Conservation (phyloP, 2,888 invertebrate species). For the Calliphora vomitoria region DNA sequence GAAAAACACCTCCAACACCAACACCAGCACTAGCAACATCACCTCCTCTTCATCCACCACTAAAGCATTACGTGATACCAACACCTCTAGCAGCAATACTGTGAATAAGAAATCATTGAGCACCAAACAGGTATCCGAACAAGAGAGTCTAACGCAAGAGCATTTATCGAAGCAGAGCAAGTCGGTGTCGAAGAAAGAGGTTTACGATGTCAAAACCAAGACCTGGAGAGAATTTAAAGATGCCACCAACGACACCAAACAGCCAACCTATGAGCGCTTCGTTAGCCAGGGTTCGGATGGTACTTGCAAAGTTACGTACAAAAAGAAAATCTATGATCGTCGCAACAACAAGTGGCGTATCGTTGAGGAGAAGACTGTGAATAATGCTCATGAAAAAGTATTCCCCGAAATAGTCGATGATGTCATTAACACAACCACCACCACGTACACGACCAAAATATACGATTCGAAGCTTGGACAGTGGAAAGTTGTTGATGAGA, state of each 20-base stretch:
- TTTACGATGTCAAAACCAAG: constrained; percentile 84
- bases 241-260: constrained; percentile 77
- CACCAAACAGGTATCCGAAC: constrained; percentile 72
- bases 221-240: constrained; percentile 83
- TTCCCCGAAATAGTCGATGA: constrained; percentile 85
- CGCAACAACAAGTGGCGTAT: constrained; percentile 84
- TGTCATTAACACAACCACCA: constrained; percentile 84
- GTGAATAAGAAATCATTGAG: constrained; percentile 63
- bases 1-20: not conserved
- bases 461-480: constrained; percentile 84
- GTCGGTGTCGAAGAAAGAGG: constrained; percentile 81
- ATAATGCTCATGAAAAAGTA: constrained; percentile 82
- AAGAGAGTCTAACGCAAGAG: constrained; percentile 74
- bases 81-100: constrained; percentile 53
- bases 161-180: constrained; percentile 77
- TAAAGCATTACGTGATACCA: constrained; percentile 75
- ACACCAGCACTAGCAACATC: constrained; percentile 49
- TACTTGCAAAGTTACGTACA: constrained; percentile 83
- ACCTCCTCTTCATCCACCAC: constrained; percentile 59
- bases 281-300: constrained; percentile 84
- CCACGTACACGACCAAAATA: constrained; percentile 84
- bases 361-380: constrained; percentile 86
- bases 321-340: constrained; percentile 84
- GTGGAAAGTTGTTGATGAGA: constrained; percentile 85
- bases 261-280: constrained; percentile 83